Conservation (phyloP, 2,113 vertebrate species). For the Carassius auratus region DNA sequence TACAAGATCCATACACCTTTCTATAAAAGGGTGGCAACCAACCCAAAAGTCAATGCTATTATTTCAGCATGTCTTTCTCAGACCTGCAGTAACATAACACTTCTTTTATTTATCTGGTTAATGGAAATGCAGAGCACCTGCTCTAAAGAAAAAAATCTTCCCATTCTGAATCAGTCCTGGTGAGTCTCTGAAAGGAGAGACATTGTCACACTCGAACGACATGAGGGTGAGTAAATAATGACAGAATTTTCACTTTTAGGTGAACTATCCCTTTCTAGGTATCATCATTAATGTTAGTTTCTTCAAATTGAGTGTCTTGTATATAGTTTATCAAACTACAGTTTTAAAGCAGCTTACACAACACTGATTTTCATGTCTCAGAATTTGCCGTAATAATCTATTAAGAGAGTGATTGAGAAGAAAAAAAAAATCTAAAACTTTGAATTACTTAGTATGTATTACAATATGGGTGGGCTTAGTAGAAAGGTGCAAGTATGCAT, state of each 20-base stretch:
- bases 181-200: not conserved
- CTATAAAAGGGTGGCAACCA: constrained; percentile 43
- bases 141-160: constrained; percentile 2
- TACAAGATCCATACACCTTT: constrained; percentile 50
- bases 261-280: not conserved
- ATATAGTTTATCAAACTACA: not conserved
- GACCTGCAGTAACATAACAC: constrained; percentile 52
- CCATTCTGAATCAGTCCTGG: not conserved
- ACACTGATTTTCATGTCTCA: not conserved
- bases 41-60: constrained; percentile 55
- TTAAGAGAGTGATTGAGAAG: not conserved
- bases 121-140: constrained; percentile 50
- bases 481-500: constrained; percentile 40
- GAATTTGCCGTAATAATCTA: not conserved
- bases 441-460: not conserved
- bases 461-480: constrained; percentile 61
- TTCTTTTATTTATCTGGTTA: constrained; percentile 47
- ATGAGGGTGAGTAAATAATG: not conserved
- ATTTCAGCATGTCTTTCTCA: constrained; percentile 51
- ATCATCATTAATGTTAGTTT: not conserved
- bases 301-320: not conserved
- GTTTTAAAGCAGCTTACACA: not conserved
- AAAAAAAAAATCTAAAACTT: not conserved
- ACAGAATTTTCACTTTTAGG: too few species aligned
- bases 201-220: not conserved